Conservation (phyloP, 2,113 vertebrate genomes). For the Thymallus thymallus region DNA sequence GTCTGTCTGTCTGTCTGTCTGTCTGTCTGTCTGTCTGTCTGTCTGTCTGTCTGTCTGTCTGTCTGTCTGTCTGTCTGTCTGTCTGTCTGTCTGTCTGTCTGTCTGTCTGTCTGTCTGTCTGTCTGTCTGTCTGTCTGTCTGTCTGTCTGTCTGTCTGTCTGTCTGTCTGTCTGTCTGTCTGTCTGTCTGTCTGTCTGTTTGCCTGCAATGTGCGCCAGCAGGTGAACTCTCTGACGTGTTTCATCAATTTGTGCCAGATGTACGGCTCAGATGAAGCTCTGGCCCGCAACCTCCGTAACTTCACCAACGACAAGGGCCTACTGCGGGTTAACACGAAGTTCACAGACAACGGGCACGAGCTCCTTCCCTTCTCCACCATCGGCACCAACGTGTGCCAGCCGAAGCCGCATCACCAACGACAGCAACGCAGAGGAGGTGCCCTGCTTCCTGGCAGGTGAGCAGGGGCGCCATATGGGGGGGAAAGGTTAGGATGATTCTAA, state of each 20-base stretch:
- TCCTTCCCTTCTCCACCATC: slow-evolving; percentile 65
- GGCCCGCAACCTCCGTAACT: slow-evolving; percentile 54
- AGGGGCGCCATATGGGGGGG: too few species aligned
- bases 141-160: too few species aligned
- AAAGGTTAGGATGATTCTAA: too few species aligned
- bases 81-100: too few species aligned
- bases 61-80: too few species aligned
- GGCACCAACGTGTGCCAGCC: slow-evolving; percentile 53
- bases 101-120: too few species aligned
- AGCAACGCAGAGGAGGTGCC: slow-evolving; percentile 50
- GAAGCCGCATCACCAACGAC: slow-evolving; percentile 43
- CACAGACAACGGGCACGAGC: slow-evolving; percentile 60
- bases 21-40: too few species aligned
- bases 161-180: too few species aligned
- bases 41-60: too few species aligned
- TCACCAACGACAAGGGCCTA: slow-evolving; percentile 58
- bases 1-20: too few species aligned
- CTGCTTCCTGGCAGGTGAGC: slow-evolving; percentile 72
- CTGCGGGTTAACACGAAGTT: slow-evolving; percentile 61
- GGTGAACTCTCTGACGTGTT: slow-evolving; percentile 73
- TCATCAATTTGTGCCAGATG: slow-evolving; percentile 67
- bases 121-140: too few species aligned
- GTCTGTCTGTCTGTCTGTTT: too few species aligned
- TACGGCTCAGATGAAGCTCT: slow-evolving; percentile 62
- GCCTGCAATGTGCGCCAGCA: slow-evolving; percentile 69